phyloP scores from a whole-genome alignment of 1,140 invertebrate genomes.

The Drosophila ohnishii region DNA sequence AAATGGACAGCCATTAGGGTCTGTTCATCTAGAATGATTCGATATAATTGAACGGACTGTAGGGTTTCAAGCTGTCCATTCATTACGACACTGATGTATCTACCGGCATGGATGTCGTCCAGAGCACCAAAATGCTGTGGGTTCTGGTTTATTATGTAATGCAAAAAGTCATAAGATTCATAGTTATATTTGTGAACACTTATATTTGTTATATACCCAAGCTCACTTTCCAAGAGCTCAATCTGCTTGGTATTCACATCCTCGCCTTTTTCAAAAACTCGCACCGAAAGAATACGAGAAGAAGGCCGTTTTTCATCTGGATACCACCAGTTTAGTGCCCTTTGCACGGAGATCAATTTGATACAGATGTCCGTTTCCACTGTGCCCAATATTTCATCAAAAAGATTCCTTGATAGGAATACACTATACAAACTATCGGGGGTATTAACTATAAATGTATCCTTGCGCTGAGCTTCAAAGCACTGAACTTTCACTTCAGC shows the following conservation, averaged over 20 bases:
- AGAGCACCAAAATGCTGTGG: no score
- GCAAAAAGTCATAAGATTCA: no score
- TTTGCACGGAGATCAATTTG: slow-evolving; percentile 22
- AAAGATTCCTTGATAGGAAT: background rate
- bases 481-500: slow-evolving; percentile 20
- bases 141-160: no score
- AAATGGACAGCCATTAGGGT: slow-evolving; percentile 48
- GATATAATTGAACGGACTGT: slow-evolving; percentile 33
- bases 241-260: slow-evolving; percentile 6
- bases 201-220: slow-evolving; percentile 1
- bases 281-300: slow-evolving; percentile 35
- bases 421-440: slow-evolving; percentile 33
- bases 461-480: background rate
- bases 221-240: background rate
- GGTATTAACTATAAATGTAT: background rate
- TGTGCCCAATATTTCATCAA: slow-evolving; percentile 16
- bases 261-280: background rate
- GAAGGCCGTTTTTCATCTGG: slow-evolving; percentile 47
- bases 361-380: slow-evolving; percentile 4
- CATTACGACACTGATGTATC: background rate
- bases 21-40: slow-evolving; percentile 16
- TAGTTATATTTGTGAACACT: background rate
- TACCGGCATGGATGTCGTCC: background rate
- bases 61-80: background rate
- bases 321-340: slow-evolving; percentile 57